Evolutionary conservation across 2,888 invertebrate genomes (phyloP).

Genomic region (Raillietiella orientalis): DNA sequence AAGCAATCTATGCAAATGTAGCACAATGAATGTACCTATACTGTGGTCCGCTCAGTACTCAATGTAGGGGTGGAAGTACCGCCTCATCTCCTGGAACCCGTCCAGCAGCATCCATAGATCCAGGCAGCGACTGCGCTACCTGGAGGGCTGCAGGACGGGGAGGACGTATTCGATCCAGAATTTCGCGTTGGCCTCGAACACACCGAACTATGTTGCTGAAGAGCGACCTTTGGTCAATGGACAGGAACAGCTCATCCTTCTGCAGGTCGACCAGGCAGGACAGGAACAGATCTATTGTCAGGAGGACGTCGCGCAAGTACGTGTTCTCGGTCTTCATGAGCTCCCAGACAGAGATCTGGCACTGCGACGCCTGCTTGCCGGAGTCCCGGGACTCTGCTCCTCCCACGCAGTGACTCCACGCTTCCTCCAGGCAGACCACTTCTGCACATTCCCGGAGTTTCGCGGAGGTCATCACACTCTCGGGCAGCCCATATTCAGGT

Average conservation of each 20-base stretch:
- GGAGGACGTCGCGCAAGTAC: slow-evolving; percentile 54
- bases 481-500: no score
- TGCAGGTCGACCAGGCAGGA: slow-evolving; percentile 52
- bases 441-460: no score
- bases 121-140: slow-evolving; percentile 25
- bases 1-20: no score
- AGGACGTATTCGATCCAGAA: slow-evolving; percentile 55
- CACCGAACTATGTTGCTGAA: slow-evolving; percentile 64
- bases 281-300: slow-evolving; percentile 52
- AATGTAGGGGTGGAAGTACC: slow-evolving; percentile 57
- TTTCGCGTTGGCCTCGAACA: slow-evolving; percentile 35
- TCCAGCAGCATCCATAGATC: slow-evolving; percentile 37
- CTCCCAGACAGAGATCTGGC: slow-evolving; percentile 81
- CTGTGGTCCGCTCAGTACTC: slow-evolving; percentile 67
- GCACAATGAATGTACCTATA: no score
- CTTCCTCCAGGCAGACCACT: slow-evolving; percentile 14
- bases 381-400: slow-evolving; percentile 19
- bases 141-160: slow-evolving; percentile 32
- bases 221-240: slow-evolving; percentile 44
- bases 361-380: slow-evolving; percentile 33
- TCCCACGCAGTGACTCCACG: slow-evolving; percentile 23
- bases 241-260: slow-evolving; percentile 36
- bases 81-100: slow-evolving; percentile 48
- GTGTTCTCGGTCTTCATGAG: slow-evolving; percentile 65
- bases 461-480: no score